These are phyloP conservation scores for Napeogenes inachia DNA, from an alignment of 2,888 invertebrate genomes.

Conservation along the genomic window DNA sequence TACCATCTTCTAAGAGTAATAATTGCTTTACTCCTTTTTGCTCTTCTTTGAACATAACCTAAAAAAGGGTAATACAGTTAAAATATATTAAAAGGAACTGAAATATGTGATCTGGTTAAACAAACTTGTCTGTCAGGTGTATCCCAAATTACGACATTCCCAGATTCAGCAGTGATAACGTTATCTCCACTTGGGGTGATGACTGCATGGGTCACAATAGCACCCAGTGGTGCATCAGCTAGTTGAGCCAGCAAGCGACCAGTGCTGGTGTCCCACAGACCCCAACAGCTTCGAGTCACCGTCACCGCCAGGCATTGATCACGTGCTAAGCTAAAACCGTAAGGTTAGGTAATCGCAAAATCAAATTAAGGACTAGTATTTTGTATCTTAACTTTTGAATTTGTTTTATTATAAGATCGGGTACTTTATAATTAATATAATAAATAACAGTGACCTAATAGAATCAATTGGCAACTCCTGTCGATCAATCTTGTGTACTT, in stretches of 20 bases:
- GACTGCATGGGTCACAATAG: slow-evolving; percentile 94
- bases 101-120: slow-evolving; percentile 1
- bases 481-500: slow-evolving; percentile 95
- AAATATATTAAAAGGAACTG: neutral
- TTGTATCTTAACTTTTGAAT: neutral
- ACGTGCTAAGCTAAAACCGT: slow-evolving; percentile 80
- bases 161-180: slow-evolving; percentile 94
- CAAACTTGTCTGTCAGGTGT: slow-evolving; percentile 60
- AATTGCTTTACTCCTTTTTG: slow-evolving; percentile 88
- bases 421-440: slow-evolving; percentile 2
- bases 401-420: neutral
- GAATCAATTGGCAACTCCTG: slow-evolving; percentile 97
- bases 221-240: slow-evolving; percentile 93
- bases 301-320: slow-evolving; percentile 91
- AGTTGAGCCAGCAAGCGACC: slow-evolving; percentile 91
- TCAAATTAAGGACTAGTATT: neutral
- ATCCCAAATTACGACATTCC: slow-evolving; percentile 94
- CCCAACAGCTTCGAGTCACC: slow-evolving; percentile 95
- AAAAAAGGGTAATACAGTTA: slow-evolving; percentile 32
- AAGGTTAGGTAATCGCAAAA: neutral
- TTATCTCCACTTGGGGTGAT: slow-evolving; percentile 91
- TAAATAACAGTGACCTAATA: slow-evolving; percentile 79
- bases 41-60: slow-evolving; percentile 88
- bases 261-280: slow-evolving; percentile 93
- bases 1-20: slow-evolving; percentile 84